Evolutionary conservation across 2,888 invertebrate species (phyloP).

Genomic region (Stenchaetothrips biformis): DNA sequence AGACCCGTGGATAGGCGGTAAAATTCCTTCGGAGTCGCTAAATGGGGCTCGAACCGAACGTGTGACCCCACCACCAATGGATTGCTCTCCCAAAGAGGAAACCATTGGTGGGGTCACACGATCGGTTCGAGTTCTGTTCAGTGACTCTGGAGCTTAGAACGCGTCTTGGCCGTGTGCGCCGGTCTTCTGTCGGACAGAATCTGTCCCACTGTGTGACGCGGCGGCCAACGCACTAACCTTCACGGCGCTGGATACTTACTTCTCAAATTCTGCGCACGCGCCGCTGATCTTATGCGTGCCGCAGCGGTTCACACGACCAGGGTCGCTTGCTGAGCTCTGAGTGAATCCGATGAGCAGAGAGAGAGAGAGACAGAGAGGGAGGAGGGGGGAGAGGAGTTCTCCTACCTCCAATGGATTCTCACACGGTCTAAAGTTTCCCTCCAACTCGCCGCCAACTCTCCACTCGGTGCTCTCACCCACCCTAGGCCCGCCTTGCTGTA

Average conservation of each 20-base stretch:
- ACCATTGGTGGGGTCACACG: too few species aligned
- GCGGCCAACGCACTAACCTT: too few species aligned
- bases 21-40: too few species aligned
- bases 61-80: too few species aligned
- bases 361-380: neutral
- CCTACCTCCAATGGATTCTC: slow-evolving; percentile 20
- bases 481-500: neutral
- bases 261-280: neutral
- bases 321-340: neutral
- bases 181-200: too few species aligned
- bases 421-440: slow-evolving; percentile 20
- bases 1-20: too few species aligned
- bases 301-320: neutral
- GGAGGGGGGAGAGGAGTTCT: neutral
- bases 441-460: slow-evolving; percentile 17
- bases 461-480: neutral
- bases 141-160: too few species aligned
- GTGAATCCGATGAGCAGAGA: slow-evolving; percentile 9
- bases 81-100: too few species aligned
- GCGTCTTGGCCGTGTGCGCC: too few species aligned
- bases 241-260: neutral
- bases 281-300: neutral
- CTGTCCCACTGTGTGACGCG: too few species aligned
- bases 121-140: too few species aligned
- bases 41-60: too few species aligned